These are phyloP conservation scores for Megastigmus dorsalis DNA, from an alignment of 2,888 invertebrate genomes.

Conservation along the genomic window DNA sequence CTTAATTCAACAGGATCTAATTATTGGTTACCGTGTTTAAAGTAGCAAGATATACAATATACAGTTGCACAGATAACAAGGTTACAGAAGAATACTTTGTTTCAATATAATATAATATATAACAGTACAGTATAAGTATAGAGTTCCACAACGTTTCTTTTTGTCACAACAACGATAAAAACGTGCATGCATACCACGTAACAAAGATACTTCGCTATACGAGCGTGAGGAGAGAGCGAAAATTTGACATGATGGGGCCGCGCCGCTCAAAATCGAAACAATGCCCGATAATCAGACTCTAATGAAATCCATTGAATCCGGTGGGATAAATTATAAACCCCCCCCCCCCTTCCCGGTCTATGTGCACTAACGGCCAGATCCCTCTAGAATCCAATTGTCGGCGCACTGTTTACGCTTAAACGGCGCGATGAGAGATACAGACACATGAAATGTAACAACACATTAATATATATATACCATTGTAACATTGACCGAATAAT, in stretches of 20 bases:
- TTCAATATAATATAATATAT: constrained; percentile 9
- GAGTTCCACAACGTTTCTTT: not conserved
- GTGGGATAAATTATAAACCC: too few species aligned
- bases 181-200: constrained; percentile 28
- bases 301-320: too few species aligned
- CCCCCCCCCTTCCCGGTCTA: too few species aligned
- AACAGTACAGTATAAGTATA: too few species aligned
- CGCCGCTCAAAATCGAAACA: too few species aligned
- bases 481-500: not conserved
- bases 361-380: too few species aligned
- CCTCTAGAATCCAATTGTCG: not conserved
- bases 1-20: not conserved
- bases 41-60: not conserved
- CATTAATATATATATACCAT: too few species aligned
- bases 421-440: not conserved
- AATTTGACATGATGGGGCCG: too few species aligned
- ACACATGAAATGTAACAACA: not conserved
- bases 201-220: not conserved
- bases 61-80: constrained; percentile 4
- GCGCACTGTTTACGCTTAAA: not conserved
- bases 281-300: constrained; percentile 9
- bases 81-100: not conserved
- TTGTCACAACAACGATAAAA: constrained; percentile 25
- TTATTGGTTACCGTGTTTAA: not conserved
- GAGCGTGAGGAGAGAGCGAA: not conserved